Base-by-base conservation (phyloP, 2,797 vertebrate genomes). In the Caiman crocodilus region DNA sequence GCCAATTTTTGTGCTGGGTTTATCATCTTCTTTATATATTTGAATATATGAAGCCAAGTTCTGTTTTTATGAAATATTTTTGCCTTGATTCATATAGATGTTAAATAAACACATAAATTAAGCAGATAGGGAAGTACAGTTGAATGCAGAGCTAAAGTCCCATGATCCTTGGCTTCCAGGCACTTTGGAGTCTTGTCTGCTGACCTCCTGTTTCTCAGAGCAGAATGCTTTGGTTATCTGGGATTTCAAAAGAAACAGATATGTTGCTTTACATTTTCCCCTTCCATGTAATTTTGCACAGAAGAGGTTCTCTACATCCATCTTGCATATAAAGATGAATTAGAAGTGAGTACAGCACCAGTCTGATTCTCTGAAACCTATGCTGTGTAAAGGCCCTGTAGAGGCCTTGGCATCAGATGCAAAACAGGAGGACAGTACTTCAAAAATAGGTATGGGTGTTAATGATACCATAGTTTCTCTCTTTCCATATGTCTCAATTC, bases 1-100 rank as follows among this genome's bases (percentile, higher is more conserved):
- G 92, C 91, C 94, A 93, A 83, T 78, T 89, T 60, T 85, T 75
- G 82, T 92, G 82, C 82, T 88, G 81, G 81, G 42, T 84, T 92
- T 88, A 94, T 89, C 96, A 95, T 95, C 93, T 93, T 94, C 92
- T 92, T 90, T 91, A 57, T 94, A 94, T 94, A 86, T 95, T 96
- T 96, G 90, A 95, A 82, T 87, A 95, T 93, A 35, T 17, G 69
- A 86, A 91, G 93, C 94, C 96, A 96, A 93, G 80, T 93, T 92
- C 61, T 79, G 17, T 9, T 60, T 81, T 82, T 30, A 84, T 90
- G 61, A 93, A 93, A 92, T 93, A 96, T 92, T 97, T 94, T 91
- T 96, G 94, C 76, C 64, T 95, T 85, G 80, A 95, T 95, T 96
- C 90, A 92, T 91, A 84, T 79, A 79, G 90, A 87, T 90, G 94